Base-by-base conservation (phyloP, 2,888 invertebrate genomes). In the Heliconius charithonia region DNA sequence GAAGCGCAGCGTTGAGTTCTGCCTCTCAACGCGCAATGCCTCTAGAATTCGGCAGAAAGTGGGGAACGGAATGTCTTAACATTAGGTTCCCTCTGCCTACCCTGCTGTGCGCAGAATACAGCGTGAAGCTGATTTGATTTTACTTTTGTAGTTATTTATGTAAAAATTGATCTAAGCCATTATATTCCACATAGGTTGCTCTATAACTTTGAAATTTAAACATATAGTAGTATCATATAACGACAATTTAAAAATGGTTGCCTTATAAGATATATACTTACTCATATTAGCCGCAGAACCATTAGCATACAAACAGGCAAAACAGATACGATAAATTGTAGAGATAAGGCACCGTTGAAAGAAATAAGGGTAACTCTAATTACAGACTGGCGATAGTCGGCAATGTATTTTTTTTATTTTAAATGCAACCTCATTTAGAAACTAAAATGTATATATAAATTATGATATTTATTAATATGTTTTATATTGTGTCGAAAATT, bases 251-350 rank as follows among this genome's bases (percentile, higher is more conserved):
- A 45, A 45, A 71, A 51, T 29, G 29, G 71, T 22, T 71, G 3
- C 32, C 25, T 59, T 72, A 29, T 59, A 56, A 72, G 59, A 56
- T n/a, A 72, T 59, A 59, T 72, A 29, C 37, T 2, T 37, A 37
- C 56, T 72, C n/a, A 72, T 59, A 72, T 72, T 59, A 72, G 32
- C 72, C 56, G n/a, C 72, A 72, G 79, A 81, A 74, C 87, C 87
- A 93, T 93, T 93, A 92, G 89, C 92, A 93, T 92, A 92, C 89
- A 92, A 92, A 92, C 91, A 86, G 89, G 45, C 88, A 87, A 85
- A 85, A 88, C 89, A 92, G 90, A 90, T 87, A 88, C 90, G 93
- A 93, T 93, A 91, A 93, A 92, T 92, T 91, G 92, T 89, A 84
- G 85, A 88, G 93, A 93, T 93, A 93, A 90, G 84, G 82, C 83